Percentiles rank a stretch among this genome's conserved stretches.
phyloP scores from a whole-genome alignment of 2,888 invertebrate genomes.

The Oligia latruncula region DNA sequence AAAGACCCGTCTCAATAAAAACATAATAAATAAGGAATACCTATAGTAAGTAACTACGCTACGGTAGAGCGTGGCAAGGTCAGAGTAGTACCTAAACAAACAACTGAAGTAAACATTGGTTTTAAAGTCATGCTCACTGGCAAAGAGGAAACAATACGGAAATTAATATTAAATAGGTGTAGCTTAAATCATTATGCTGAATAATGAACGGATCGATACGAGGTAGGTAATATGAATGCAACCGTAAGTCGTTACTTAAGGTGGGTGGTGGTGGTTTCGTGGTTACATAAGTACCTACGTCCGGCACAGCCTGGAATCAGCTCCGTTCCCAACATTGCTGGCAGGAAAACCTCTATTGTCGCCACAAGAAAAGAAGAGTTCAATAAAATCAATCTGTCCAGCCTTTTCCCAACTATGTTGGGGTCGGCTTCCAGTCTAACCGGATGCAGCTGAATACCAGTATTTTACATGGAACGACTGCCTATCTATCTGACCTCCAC shows the following conservation, averaged over 20 bases:
- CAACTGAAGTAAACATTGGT: constrained; percentile 22
- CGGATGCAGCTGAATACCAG: too few relatives aligned
- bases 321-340: neutral
- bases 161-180: neutral
- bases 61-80: constrained; percentile 14
- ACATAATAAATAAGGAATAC: neutral
- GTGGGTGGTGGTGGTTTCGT: neutral
- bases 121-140: constrained; percentile 20
- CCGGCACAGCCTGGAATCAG: neutral
- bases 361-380: neutral
- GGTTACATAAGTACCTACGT: neutral
- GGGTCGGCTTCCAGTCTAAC: neutral
- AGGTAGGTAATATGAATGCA: neutral
- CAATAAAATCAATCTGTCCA: neutral
- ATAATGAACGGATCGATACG: neutral
- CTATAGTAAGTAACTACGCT: neutral
- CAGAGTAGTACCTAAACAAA: constrained; percentile 18
- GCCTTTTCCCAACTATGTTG: neutral
- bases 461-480: too few relatives aligned
- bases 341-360: neutral
- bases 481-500: too few relatives aligned
- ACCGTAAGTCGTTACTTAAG: neutral
- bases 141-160: constrained; percentile 6
- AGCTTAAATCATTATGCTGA: neutral
- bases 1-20: neutral